phyloP scores from a whole-genome alignment of 1,140 invertebrate genomes.

The Grapholita molesta region DNA sequence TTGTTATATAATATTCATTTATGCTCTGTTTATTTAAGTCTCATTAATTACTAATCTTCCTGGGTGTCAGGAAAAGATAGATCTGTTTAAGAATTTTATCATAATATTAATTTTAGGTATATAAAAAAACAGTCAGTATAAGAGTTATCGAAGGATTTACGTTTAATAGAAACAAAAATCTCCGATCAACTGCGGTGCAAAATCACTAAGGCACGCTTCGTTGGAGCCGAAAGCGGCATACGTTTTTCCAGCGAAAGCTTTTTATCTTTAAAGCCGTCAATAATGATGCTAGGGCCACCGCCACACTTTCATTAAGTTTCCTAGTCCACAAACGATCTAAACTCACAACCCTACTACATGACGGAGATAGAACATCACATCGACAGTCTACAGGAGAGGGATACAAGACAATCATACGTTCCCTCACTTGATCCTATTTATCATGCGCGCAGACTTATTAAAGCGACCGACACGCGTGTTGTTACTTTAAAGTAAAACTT shows the following conservation, averaged over 20 bases:
- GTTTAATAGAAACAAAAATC: slow-evolving; percentile 24
- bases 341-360: slow-evolving; percentile 46
- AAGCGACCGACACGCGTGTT: slow-evolving; percentile 67
- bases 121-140: not conserved
- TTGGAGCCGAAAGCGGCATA: slow-evolving; percentile 56
- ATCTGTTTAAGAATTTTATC: too few relatives aligned
- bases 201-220: slow-evolving; percentile 40
- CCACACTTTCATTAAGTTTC: slow-evolving; percentile 72
- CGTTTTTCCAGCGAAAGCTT: slow-evolving; percentile 63
- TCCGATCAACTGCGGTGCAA: slow-evolving; percentile 22
- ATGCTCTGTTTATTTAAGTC: too few relatives aligned
- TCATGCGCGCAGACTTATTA: slow-evolving; percentile 67
- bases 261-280: slow-evolving; percentile 67
- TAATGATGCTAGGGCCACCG: slow-evolving; percentile 57
- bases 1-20: too few relatives aligned
- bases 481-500: slow-evolving; percentile 51
- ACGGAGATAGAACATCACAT: slow-evolving; percentile 31
- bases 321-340: slow-evolving; percentile 54
- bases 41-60: too few relatives aligned
- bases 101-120: too few relatives aligned
- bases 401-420: slow-evolving; percentile 31
- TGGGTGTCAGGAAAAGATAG: too few relatives aligned
- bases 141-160: not conserved
- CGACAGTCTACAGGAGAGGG: slow-evolving; percentile 31
- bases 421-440: slow-evolving; percentile 69